Conservation (phyloP, 2,797 vertebrate species). For the Rhinogobio ventralis region DNA sequence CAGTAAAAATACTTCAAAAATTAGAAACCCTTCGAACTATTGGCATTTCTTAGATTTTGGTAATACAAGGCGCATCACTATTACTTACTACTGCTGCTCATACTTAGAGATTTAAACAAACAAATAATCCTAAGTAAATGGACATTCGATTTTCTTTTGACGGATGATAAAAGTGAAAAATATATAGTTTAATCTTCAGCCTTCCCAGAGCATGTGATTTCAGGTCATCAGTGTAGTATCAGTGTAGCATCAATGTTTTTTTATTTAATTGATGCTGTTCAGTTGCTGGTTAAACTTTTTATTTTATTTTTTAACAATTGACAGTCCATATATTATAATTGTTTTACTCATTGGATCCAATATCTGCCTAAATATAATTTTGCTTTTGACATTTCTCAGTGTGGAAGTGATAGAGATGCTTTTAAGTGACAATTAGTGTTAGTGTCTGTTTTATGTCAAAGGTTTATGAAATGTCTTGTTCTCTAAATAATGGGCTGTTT, state of each 20-base stretch:
- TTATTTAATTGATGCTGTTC: background rate
- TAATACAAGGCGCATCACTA: too few species aligned
- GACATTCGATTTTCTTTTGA: too few species aligned
- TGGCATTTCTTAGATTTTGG: background rate
- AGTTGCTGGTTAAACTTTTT: background rate
- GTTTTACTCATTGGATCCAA: slow-evolving; percentile 13
- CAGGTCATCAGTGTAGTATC: background rate
- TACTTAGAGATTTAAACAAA: too few species aligned
- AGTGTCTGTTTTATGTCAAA: background rate
- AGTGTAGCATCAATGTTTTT: background rate
- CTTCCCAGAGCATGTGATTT: background rate
- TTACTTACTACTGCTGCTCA: too few species aligned
- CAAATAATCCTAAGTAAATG: too few species aligned
- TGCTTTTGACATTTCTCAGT: background rate
- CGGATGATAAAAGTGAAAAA: too few species aligned
- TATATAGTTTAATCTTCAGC: too few species aligned
- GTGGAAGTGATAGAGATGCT: slow-evolving; percentile 6
- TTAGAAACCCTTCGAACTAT: background rate
- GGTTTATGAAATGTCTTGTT: background rate
- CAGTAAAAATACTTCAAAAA: background rate
- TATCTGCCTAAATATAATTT: slow-evolving; percentile 3
- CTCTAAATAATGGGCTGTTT: background rate
- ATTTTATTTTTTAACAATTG: background rate
- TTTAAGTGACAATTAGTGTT: background rate
- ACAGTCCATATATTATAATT: background rate